A percentile compares a stretch with the other conserved stretches of the same genome.
Evolutionary conservation across 2,797 vertebrate genomes (phyloP).

Genomic region (Protosalanx chinensis): DNA sequence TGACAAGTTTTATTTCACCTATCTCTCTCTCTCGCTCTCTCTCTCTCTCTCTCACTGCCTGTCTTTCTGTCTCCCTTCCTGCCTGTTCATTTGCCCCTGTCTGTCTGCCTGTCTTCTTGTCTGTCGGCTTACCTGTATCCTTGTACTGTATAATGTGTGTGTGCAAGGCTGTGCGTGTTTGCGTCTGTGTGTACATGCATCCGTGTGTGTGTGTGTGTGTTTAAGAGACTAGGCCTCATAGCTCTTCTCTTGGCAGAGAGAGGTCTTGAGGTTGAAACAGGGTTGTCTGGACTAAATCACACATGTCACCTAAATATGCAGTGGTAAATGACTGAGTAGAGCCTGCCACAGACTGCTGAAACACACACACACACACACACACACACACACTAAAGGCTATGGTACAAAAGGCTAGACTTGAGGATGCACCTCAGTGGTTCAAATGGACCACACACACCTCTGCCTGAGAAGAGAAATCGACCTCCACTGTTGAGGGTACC

Average conservation of each 20-base stretch:
- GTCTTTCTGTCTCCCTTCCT: background rate
- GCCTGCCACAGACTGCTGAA: background rate
- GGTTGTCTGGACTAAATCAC: constrained; percentile 56
- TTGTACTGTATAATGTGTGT: constrained; percentile 16
- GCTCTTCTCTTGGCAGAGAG: constrained; percentile 23
- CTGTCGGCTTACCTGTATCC: constrained; percentile 6
- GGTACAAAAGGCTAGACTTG: background rate
- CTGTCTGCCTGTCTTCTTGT: constrained; percentile 7
- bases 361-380: background rate
- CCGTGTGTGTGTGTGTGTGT: constrained; percentile 11
- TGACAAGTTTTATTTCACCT: constrained; percentile 8
- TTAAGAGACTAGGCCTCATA: constrained; percentile 2
- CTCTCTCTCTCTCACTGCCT: background rate
- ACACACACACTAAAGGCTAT: background rate
- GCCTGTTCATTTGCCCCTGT: background rate
- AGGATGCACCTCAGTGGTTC: too few relatives aligned
- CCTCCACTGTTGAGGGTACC: too few relatives aligned
- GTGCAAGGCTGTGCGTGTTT: constrained; percentile 1
- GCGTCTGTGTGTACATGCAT: constrained; percentile 6
- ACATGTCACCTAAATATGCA: constrained; percentile 55
- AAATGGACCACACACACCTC: too few relatives aligned
- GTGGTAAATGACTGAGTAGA: constrained; percentile 34
- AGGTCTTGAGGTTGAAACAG: constrained; percentile 39
- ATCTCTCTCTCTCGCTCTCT: background rate
- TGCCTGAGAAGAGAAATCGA: too few relatives aligned